These are phyloP conservation scores for Galaxea fascicularis DNA, from an alignment of 92 coral and sea anemone species.

Conservation along the genomic window DNA sequence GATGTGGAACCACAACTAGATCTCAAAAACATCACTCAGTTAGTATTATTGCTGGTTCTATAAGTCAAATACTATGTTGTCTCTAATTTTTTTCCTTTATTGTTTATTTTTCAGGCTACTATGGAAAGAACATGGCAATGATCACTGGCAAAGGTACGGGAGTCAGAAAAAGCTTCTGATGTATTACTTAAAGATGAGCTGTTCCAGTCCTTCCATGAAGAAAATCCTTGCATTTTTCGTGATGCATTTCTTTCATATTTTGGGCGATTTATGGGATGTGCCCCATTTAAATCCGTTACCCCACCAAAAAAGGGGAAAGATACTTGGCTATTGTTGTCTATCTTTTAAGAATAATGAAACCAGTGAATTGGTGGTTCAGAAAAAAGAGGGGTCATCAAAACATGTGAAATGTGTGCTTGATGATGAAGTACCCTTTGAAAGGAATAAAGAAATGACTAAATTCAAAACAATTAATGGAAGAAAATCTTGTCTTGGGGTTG, in stretches of 20 bases:
- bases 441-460: too few species aligned
- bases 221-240: constrained; percentile 8
- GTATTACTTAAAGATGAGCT: constrained; percentile 9
- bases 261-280: too few species aligned
- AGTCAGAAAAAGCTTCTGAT: neutral
- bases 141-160: constrained; percentile 4
- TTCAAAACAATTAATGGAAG: too few species aligned
- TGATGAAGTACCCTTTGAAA: constrained; percentile 16
- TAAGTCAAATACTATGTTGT: neutral
- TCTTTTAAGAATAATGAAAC: too few species aligned
- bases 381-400: constrained; percentile 10
- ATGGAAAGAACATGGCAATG: too few species aligned
- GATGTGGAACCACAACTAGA: neutral
- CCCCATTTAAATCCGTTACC: too few species aligned
- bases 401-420: neutral
- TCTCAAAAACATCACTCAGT: neutral
- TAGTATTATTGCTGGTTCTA: neutral
- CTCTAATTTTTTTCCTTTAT: neutral
- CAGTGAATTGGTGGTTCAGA: constrained; percentile 13
- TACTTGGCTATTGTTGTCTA: too few species aligned
- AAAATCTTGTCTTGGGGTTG: too few species aligned
- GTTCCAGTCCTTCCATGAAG: constrained; percentile 19
- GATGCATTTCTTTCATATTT: neutral
- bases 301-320: too few species aligned
- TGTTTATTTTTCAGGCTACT: too few species aligned